These are phyloP conservation scores for Trachurus trachurus DNA, from an alignment of 2,797 vertebrate genomes.

Conservation along the genomic window DNA sequence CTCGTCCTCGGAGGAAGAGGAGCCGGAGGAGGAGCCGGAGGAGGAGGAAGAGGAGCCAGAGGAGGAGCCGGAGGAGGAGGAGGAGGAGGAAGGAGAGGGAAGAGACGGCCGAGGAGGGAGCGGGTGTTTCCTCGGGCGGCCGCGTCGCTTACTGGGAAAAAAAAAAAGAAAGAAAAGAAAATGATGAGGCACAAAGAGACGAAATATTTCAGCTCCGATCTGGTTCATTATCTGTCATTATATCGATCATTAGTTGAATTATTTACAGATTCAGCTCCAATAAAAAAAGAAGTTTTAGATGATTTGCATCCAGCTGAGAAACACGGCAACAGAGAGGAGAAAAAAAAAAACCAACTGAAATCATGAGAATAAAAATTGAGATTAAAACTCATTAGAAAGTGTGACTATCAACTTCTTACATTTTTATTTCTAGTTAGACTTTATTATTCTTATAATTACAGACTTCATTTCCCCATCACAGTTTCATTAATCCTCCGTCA, in stretches of 20 bases:
- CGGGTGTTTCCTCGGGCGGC: slow-evolving; percentile 88
- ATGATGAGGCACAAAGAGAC: not conserved
- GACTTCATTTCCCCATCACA: too few species aligned
- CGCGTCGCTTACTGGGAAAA: slow-evolving; percentile 82
- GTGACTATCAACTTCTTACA: too few species aligned
- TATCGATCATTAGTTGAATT: not conserved
- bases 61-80: slow-evolving; percentile 74
- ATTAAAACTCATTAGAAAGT: too few species aligned
- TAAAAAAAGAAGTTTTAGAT: too few species aligned
- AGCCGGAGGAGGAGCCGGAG: slow-evolving; percentile 75
- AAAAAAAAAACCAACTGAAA: too few species aligned
- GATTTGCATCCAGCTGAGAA: too few species aligned
- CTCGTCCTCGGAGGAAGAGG: slow-evolving; percentile 66
- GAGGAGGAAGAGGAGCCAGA: slow-evolving; percentile 78
- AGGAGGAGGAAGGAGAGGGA: slow-evolving; percentile 81
- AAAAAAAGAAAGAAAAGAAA: not conserved
- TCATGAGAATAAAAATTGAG: too few species aligned
- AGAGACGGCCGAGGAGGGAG: slow-evolving; percentile 79
- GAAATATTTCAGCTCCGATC: not conserved
- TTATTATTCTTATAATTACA: too few species aligned
- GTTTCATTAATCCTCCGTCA: too few species aligned
- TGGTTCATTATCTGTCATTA: not conserved
- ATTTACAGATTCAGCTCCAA: not conserved
- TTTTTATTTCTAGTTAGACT: too few species aligned
- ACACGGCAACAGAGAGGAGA: too few species aligned